These are phyloP conservation scores for Tragopan temminckii DNA, from an alignment of 2,797 vertebrate genomes.

Conservation along the genomic window DNA sequence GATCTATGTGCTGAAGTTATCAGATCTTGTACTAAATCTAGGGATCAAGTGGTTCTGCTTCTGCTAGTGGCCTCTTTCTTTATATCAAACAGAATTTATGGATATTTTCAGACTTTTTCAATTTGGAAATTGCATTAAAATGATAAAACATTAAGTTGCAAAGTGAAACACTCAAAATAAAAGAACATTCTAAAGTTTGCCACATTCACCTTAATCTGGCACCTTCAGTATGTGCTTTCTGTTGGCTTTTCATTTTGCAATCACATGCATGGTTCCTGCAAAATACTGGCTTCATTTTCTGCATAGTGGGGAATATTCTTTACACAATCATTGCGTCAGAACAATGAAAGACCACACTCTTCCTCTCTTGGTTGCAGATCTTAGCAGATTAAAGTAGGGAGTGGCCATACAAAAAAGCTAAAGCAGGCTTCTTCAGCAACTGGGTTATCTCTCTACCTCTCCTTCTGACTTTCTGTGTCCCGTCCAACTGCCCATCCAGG, in stretches of 20 bases:
- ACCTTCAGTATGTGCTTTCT: not conserved
- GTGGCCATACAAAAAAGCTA: not conserved
- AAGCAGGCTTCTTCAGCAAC: not conserved
- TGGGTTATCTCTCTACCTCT: not conserved
- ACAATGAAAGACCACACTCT: not conserved
- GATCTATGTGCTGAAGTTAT: not conserved
- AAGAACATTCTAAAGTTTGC: not conserved
- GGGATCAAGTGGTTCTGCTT: not conserved
- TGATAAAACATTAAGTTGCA: not conserved
- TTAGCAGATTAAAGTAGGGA: not conserved
- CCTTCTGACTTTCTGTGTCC: not conserved
- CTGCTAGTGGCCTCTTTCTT: not conserved
- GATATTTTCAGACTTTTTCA: not conserved
- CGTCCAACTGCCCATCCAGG: not conserved
- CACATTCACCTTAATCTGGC: not conserved
- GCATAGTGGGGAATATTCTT: not conserved
- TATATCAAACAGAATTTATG: not conserved
- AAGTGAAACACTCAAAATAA: not conserved
- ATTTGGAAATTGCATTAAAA: not conserved
- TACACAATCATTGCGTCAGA: not conserved
- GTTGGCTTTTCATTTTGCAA: not conserved
- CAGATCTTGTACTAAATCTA: not conserved
- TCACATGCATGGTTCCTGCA: not conserved
- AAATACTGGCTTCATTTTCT: not conserved
- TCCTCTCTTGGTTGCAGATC: not conserved